Conservation (phyloP, 2,797 vertebrate genomes). For the Crocidura indochinensis region DNA sequence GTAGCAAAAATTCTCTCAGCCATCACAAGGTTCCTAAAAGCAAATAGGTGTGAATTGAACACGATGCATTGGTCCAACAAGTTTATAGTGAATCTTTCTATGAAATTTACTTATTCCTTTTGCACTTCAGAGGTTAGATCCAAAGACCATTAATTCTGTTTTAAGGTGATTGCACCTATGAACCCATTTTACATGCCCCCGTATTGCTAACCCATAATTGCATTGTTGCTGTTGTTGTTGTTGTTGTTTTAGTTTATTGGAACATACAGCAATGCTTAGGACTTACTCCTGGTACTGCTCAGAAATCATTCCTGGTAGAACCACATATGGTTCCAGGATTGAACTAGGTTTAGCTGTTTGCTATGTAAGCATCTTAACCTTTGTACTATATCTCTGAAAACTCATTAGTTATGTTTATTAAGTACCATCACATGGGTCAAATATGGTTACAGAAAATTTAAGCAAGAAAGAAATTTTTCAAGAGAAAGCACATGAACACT, state of each 20-base stretch:
- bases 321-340: too few species aligned
- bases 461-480: background rate
- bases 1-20: background rate
- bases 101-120: background rate
- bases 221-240: background rate
- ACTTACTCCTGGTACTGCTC: too few species aligned
- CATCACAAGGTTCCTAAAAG: background rate
- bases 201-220: background rate
- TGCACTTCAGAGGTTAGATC: background rate
- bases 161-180: background rate
- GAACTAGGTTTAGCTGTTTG: too few species aligned
- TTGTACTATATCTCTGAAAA: too few species aligned
- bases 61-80: background rate
- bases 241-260: too few species aligned
- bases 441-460: background rate
- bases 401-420: slow-evolving; percentile 13
- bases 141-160: background rate
- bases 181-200: background rate
- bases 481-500: slow-evolving; percentile 3
- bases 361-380: too few species aligned
- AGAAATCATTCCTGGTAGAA: too few species aligned
- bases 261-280: too few species aligned
- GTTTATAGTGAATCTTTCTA: background rate
- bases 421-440: background rate
- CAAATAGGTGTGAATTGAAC: background rate